These are phyloP conservation scores for Microctonus hyperodae DNA, from an alignment of 2,888 invertebrate genomes.

Conservation along the genomic window DNA sequence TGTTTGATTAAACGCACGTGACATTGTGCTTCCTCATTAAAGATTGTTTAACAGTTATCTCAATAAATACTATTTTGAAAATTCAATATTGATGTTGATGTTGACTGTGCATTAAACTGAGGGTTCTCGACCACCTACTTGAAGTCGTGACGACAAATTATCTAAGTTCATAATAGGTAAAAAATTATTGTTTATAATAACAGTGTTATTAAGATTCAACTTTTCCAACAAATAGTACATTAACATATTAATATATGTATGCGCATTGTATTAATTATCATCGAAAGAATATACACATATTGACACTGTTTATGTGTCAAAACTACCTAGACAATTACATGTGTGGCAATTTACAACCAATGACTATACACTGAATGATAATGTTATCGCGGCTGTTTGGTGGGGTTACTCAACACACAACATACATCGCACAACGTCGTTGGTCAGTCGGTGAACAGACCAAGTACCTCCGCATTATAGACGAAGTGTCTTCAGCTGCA, in stretches of 20 bases:
- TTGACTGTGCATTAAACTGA: neutral
- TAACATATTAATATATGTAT: neutral
- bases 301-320: neutral
- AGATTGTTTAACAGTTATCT: neutral
- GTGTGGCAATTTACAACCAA: neutral
- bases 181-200: neutral
- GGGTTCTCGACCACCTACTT: neutral
- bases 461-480: neutral
- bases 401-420: neutral
- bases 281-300: neutral
- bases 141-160: neutral
- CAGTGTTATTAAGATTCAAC: too few relatives aligned
- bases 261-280: neutral
- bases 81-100: neutral
- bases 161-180: neutral
- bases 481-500: neutral
- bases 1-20: neutral
- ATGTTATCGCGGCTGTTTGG: constrained; percentile 13
- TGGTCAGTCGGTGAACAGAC: constrained; percentile 6
- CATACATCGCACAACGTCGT: neutral
- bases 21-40: neutral
- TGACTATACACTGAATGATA: constrained; percentile 13
- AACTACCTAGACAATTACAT: neutral
- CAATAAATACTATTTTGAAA: neutral
- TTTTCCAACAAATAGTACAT: too few relatives aligned